Conservation (phyloP, 2,113 vertebrate species). For the Brienomyrus longianalis region DNA sequence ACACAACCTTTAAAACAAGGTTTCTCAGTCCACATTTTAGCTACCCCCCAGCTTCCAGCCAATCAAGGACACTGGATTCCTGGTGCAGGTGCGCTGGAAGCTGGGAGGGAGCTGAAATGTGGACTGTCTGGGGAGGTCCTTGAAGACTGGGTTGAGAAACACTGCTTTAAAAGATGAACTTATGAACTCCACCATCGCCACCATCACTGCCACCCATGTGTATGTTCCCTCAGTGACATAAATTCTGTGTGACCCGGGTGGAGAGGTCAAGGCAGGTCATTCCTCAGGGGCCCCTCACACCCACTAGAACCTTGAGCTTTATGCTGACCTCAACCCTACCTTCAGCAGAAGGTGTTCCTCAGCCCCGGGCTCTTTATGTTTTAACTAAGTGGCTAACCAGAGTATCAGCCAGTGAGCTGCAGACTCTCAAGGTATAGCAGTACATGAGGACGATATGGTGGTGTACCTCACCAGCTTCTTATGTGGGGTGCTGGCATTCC, state of each 20-base stretch:
- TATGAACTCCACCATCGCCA: background rate
- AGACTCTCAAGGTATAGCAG: background rate
- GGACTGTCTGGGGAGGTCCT: background rate
- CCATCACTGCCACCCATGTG: background rate
- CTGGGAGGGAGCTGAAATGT: background rate
- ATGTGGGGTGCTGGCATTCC: background rate
- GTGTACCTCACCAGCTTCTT: background rate
- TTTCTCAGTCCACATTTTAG: background rate
- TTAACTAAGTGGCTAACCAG: background rate
- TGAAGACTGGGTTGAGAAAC: background rate
- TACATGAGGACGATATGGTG: background rate
- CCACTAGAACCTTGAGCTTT: background rate
- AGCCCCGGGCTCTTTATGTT: background rate
- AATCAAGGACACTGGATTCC: background rate
- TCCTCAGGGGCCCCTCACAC: background rate
- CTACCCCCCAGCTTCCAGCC: background rate
- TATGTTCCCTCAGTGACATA: background rate
- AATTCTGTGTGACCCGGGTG: background rate
- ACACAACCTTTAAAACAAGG: background rate
- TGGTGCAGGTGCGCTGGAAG: background rate
- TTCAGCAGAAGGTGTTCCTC: background rate
- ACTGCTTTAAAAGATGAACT: background rate
- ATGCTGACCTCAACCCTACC: background rate
- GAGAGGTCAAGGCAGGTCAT: background rate
- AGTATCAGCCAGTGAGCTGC: background rate